Percentiles rank a stretch among this genome's conserved stretches.
Conservation (phyloP, 2,113 vertebrate species). For the Gymnorhina tibicen region DNA sequence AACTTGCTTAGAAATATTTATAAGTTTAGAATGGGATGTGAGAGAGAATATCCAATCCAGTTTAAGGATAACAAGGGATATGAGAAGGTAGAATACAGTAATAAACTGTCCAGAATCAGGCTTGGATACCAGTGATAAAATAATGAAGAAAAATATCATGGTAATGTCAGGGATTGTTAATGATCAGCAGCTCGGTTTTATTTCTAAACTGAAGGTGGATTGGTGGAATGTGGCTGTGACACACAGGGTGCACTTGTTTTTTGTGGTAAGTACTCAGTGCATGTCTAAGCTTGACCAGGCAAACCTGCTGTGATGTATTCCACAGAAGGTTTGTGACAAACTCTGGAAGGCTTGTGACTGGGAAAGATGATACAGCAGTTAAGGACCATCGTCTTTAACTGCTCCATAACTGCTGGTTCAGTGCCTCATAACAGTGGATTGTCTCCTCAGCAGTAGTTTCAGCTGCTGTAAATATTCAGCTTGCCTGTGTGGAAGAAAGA, state of each 20-base stretch:
- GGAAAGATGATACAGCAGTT: not conserved
- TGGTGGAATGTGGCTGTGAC: not conserved
- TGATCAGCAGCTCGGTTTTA: not conserved
- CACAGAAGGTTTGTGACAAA: not conserved
- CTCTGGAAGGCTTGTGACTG: not conserved
- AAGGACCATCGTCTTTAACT: not conserved
- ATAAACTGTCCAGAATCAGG: not conserved
- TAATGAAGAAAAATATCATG: not conserved
- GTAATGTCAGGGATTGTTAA: not conserved
- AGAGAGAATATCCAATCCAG: not conserved
- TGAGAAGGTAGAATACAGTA: not conserved
- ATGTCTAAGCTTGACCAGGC: not conserved
- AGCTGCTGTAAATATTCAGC: not conserved
- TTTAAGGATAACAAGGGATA: not conserved
- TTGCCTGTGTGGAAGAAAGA: not conserved
- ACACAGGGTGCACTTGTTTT: not conserved
- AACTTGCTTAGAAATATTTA: not conserved
- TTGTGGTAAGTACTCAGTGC: not conserved
- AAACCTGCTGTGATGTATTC: not conserved
- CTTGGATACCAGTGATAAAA: not conserved
- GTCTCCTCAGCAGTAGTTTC: not conserved
- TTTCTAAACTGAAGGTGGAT: not conserved
- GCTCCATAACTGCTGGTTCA: not conserved
- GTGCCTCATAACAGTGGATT: not conserved
- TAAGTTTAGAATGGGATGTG: not conserved